Percentiles rank a stretch among this genome's conserved stretches.
phyloP scores from a whole-genome alignment of 64 coral and sea anemone genomes.

The Pocillopora damicornis region DNA sequence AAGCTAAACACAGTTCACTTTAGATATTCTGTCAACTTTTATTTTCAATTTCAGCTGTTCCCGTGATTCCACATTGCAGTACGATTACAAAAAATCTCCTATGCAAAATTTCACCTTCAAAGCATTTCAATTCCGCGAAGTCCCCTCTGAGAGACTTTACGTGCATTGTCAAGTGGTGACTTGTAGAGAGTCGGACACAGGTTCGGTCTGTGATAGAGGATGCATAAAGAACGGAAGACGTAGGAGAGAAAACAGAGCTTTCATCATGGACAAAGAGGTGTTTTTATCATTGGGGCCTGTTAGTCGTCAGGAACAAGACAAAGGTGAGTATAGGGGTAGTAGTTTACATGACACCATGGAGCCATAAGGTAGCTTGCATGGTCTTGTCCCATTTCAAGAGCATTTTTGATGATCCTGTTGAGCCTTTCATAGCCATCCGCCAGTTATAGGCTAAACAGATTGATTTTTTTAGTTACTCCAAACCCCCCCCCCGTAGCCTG shows the following conservation, averaged over 20 bases:
- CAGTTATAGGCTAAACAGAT: too few relatives aligned
- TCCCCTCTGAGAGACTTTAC: neutral
- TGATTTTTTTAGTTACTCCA: too few relatives aligned
- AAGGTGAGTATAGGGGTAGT: neutral
- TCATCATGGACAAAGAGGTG: slow-evolving; percentile 31
- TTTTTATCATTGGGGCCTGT: slow-evolving; percentile 12
- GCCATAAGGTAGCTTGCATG: neutral
- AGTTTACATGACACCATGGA: neutral
- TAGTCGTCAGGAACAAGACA: neutral
- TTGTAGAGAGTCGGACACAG: neutral
- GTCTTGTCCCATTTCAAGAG: too few relatives aligned
- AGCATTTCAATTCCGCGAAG: slow-evolving; percentile 31
- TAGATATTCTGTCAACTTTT: neutral
- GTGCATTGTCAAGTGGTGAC: slow-evolving; percentile 20
- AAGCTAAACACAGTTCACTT: neutral
- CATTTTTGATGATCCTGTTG: too few relatives aligned
- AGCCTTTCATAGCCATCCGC: too few relatives aligned
- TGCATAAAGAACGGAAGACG: neutral
- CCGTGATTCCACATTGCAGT: slow-evolving; percentile 38
- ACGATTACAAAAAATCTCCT: slow-evolving; percentile 54
- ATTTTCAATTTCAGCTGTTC: slow-evolving; percentile 26
- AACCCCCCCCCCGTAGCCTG: too few relatives aligned
- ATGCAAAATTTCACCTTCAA: slow-evolving; percentile 47
- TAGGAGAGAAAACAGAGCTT: neutral
- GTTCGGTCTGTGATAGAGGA: slow-evolving; percentile 14